Conservation (phyloP, 2,888 invertebrate species). For the Habrosyne pyritoides region DNA sequence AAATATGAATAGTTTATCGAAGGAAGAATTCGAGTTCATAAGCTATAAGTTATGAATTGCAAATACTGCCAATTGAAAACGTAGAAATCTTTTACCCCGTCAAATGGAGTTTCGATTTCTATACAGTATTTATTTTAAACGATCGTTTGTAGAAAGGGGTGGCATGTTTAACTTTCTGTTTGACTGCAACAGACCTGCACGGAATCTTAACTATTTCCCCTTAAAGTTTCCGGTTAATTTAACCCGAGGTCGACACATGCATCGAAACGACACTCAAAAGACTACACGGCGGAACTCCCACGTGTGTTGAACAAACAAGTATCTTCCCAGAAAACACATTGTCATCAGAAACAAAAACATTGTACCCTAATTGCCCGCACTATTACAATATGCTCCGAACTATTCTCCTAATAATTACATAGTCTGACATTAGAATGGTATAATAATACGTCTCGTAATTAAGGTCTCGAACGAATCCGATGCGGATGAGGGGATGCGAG, state of each 20-base stretch:
- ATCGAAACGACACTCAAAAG: constrained; percentile 53
- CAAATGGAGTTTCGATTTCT: constrained; percentile 8
- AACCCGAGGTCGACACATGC: constrained; percentile 74
- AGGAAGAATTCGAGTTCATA: not conserved
- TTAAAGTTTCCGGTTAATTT: constrained; percentile 79
- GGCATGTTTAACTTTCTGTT: constrained; percentile 59
- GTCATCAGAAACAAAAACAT: constrained; percentile 72
- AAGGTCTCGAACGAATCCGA: constrained; percentile 35
- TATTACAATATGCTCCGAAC: constrained; percentile 50
- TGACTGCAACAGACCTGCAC: constrained; percentile 64
- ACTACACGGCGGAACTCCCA: constrained; percentile 65
- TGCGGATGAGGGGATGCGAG: constrained; percentile 31
- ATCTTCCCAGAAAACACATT: constrained; percentile 73
- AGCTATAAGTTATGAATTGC: not conserved
- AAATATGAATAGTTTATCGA: not conserved
- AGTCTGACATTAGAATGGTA: constrained; percentile 42
- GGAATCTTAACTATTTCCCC: constrained; percentile 77
- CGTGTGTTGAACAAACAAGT: constrained; percentile 68
- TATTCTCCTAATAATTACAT: constrained; percentile 53
- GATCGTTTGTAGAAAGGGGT: constrained; percentile 27
- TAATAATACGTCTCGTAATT: constrained; percentile 41
- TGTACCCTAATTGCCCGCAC: constrained; percentile 63
- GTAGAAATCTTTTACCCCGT: not conserved
- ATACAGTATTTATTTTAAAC: constrained; percentile 5
- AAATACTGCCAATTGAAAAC: not conserved